A percentile compares a stretch with the other conserved stretches of the same genome.
Evolutionary conservation across 2,888 invertebrate genomes (phyloP).

Genomic region (Drosophila infuscata): DNA sequence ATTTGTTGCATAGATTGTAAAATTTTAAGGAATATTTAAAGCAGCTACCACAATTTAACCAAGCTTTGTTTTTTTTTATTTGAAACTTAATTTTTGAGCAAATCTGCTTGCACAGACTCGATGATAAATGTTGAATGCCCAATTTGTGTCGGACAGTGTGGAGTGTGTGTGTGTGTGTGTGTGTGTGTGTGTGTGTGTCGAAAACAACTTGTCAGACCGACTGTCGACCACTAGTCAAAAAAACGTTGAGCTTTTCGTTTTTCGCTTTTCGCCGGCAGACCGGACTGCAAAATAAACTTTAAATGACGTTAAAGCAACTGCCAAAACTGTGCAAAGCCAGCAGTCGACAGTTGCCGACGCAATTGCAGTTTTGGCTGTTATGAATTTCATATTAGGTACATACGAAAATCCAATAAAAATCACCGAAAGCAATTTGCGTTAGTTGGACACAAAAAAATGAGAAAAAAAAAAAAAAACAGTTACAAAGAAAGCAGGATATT

Average conservation of each 20-base stretch:
- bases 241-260: slow-evolving; percentile 56
- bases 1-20: not conserved
- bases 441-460: slow-evolving; percentile 29
- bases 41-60: not conserved
- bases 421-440: slow-evolving; percentile 74
- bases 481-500: slow-evolving; percentile 31
- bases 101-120: not conserved
- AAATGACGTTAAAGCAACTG: slow-evolving; percentile 56
- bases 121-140: not conserved
- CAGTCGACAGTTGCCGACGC: slow-evolving; percentile 21
- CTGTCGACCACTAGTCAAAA: slow-evolving; percentile 60
- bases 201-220: slow-evolving; percentile 50
- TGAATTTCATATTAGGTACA: slow-evolving; percentile 75
- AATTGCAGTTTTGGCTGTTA: slow-evolving; percentile 60
- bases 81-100: not conserved
- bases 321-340: slow-evolving; percentile 24
- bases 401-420: slow-evolving; percentile 79
- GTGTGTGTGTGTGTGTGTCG: slow-evolving; percentile 42
- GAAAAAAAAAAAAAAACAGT: slow-evolving; percentile 12
- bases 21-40: not conserved
- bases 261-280: slow-evolving; percentile 38
- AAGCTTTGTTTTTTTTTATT: not conserved
- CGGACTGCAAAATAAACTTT: slow-evolving; percentile 37
- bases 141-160: slow-evolving; percentile 15
- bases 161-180: slow-evolving; percentile 35